Evolutionary conservation across 2,113 vertebrate species (phyloP).

Genomic region (Setophaga petechia): DNA sequence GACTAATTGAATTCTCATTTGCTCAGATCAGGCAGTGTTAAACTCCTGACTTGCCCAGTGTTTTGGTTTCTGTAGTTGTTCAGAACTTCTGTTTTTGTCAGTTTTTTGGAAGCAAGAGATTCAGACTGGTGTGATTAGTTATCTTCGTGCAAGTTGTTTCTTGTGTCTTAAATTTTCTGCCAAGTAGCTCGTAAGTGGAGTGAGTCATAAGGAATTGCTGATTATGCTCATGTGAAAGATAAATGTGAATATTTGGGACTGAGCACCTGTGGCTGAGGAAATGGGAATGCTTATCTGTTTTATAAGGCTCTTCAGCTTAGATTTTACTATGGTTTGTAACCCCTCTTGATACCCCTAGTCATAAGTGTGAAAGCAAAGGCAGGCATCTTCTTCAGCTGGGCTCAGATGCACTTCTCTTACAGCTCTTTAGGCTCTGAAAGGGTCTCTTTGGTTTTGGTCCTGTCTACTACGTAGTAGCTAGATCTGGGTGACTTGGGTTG

Average conservation of each 20-base stretch:
- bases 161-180: background rate
- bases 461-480: background rate
- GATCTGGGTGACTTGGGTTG: background rate
- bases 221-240: background rate
- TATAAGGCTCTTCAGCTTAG: background rate
- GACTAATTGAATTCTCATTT: background rate
- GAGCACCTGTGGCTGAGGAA: background rate
- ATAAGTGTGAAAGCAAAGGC: rapidly evolving
- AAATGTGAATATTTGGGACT: background rate
- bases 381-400: background rate
- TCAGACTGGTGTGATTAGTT: background rate
- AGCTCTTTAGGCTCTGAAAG: rapidly evolving
- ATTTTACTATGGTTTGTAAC: background rate
- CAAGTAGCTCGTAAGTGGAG: background rate
- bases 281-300: rapidly evolving
- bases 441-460: background rate
- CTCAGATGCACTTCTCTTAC: rapidly evolving
- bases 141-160: background rate
- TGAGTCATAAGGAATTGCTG: background rate
- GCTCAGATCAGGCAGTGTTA: background rate
- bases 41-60: background rate
- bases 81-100: rapidly evolving
- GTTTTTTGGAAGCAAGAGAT: background rate
- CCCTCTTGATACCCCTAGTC: rapidly evolving
- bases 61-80: background rate